These are phyloP conservation scores for Protula sp. DNA, from an alignment of 2,888 invertebrate species.

Conservation along the genomic window DNA sequence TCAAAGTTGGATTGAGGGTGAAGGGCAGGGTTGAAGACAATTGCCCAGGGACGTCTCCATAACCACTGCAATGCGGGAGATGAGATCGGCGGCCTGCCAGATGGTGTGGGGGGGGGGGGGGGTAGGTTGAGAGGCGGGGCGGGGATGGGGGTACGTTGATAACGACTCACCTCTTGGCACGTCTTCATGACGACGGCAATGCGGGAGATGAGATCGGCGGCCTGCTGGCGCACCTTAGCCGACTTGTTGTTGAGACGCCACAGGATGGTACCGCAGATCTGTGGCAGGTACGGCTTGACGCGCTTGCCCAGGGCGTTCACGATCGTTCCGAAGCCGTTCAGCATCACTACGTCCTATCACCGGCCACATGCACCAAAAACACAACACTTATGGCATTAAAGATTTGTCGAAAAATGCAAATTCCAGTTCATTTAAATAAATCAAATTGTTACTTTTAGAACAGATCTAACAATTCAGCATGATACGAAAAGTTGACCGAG, in stretches of 20 bases:
- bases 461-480: too few species aligned
- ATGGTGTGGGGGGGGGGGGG: too few species aligned
- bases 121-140: too few species aligned
- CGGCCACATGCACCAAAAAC: too few species aligned
- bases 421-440: too few species aligned
- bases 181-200: constrained; percentile 99
- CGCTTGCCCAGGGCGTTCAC: constrained; percentile 95
- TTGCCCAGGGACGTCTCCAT: constrained; percentile 99
- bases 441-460: too few species aligned
- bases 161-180: constrained; percentile 76
- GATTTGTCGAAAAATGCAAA: too few species aligned
- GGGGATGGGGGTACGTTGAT: too few species aligned
- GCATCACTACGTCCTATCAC: constrained; percentile 94
- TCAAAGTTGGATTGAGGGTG: too few species aligned
- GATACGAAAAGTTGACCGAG: too few species aligned
- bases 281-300: constrained; percentile 96
- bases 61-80: constrained; percentile 92
- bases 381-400: too few species aligned
- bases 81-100: constrained; percentile 98
- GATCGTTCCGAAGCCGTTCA: constrained; percentile 98
- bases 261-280: constrained; percentile 98
- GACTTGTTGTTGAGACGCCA: constrained; percentile 99
- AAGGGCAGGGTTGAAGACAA: too few species aligned
- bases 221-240: constrained; percentile 97
- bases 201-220: constrained; percentile 95